Evolutionary conservation across 2,113 vertebrate genomes (phyloP).

Genomic region (Nyctereutes procyonoides): DNA sequence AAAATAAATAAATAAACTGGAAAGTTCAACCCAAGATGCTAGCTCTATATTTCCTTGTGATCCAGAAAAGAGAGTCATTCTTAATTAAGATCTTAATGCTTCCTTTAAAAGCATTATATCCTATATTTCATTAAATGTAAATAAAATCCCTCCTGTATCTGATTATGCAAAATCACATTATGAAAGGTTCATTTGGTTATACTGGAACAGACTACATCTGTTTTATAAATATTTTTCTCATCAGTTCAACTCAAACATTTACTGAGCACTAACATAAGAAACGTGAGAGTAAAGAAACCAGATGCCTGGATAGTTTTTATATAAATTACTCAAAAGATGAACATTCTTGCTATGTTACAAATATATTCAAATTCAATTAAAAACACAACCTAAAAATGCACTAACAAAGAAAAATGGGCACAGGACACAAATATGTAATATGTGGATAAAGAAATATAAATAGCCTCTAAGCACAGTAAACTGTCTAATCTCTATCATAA

Average conservation of each 20-base stretch:
- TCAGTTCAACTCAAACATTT: conserved; percentile 43
- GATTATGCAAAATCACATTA: not conserved
- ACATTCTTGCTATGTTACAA: not conserved
- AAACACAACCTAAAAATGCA: not conserved
- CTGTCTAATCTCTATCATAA: not conserved
- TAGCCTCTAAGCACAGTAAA: not conserved
- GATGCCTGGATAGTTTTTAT: not conserved
- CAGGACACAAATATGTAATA: not conserved
- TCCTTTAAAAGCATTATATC: conserved; percentile 1
- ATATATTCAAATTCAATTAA: not conserved
- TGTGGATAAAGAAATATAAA: conserved; percentile 4
- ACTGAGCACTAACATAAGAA: conserved; percentile 21
- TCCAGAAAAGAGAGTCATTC: not conserved
- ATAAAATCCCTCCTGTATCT: not conserved
- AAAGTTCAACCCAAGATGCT: not conserved
- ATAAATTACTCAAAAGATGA: not conserved
- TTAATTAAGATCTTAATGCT: not conserved
- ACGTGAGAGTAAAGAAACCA: conserved; percentile 12
- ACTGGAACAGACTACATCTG: not conserved
- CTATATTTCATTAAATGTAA: not conserved
- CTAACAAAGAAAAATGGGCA: not conserved
- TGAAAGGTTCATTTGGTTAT: conserved; percentile 32
- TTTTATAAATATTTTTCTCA: conserved; percentile 48
- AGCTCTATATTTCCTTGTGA: not conserved
- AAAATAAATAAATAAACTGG: not conserved